These are phyloP conservation scores for rat (Rattus norvegicus) DNA, from an alignment of 2,113 vertebrate species.

Conservation along the genomic window DNA sequence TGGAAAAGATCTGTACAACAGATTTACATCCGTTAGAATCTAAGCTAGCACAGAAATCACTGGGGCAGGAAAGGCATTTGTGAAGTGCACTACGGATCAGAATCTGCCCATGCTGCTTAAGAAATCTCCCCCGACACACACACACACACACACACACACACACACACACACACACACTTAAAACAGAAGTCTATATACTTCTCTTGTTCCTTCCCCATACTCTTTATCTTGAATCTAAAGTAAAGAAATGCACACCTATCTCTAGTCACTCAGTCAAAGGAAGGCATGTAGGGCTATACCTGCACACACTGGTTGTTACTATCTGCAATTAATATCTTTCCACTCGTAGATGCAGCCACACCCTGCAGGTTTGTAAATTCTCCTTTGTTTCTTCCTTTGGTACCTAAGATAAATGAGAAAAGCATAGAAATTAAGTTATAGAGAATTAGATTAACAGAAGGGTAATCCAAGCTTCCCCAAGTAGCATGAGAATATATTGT, in stretches of 20 bases:
- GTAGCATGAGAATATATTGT: constrained; percentile 37
- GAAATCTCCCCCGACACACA: not conserved
- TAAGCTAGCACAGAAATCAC: not conserved
- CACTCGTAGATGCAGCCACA: constrained; percentile 93
- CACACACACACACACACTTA: not conserved
- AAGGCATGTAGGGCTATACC: constrained; percentile 85
- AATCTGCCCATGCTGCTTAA: not conserved
- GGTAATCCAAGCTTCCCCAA: not conserved
- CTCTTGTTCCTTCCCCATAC: not conserved
- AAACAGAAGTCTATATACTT: not conserved
- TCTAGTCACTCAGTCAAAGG: not conserved
- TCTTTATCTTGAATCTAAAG: not conserved
- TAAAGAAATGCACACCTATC: not conserved
- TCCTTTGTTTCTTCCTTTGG: constrained; percentile 99
- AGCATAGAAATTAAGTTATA: constrained; percentile 69
- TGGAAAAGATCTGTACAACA: constrained; percentile 93
- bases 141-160: not conserved
- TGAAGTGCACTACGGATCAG: not conserved
- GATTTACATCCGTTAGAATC: constrained; percentile 2
- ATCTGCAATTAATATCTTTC: constrained; percentile 97
- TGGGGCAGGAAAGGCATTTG: not conserved
- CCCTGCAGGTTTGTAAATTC: constrained; percentile 99
- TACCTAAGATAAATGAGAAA: constrained; percentile 88
- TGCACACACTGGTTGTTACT: constrained; percentile 99
- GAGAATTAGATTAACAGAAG: constrained; percentile 19